Evolutionary conservation across 2,113 vertebrate genomes (phyloP), one percentile per base, ranked within the genome.

Genomic region (Eptesicus fuscus): DNA sequence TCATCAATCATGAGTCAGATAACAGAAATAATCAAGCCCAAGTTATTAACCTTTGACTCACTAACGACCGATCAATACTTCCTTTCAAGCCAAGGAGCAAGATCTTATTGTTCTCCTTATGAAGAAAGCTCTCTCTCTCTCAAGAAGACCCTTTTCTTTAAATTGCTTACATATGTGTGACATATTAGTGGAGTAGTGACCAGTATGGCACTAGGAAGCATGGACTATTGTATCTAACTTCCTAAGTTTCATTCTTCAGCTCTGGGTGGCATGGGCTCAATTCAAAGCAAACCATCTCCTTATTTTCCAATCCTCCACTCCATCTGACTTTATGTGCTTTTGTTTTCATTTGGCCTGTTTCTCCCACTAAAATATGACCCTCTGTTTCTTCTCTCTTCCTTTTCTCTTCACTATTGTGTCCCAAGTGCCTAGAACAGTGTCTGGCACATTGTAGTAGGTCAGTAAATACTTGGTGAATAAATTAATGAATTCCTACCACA

Each of bases 11-110:
- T 96, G 79, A 40, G 40, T 92, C 97, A 93, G 49, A 92, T 90
- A 97, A 88, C 89, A 96, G 95, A 97, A 97, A 69, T 71, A 84
- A 87, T 92, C 90, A 93, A 83, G 18, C 59, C 49, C 73, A 90
- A 80, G 84, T 83, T 94, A 95, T 96, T 97, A 97, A 90, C 89
- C 90, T 97, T 97, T 91, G n/a, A 93, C 94, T 97, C 86, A n/a
- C 77, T 91, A 94, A 90, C 77, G 92, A 4, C 92, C 96, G 93
- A 96, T 80, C 95, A 98, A 67, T 97, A 96, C 53, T 71, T 90
- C 79, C 77, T 88, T 90, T 97, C 91, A 97, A 20, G 16, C 89
- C 80, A 88, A 83, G 83, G 96, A 96, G 88, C 70, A 94, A 94
- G 73, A 88, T 83, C 17, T 22, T 92, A 95, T 35, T 73, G 96